phyloP scores from a whole-genome alignment of 1,140 invertebrate species.

The Cydia amplana region DNA sequence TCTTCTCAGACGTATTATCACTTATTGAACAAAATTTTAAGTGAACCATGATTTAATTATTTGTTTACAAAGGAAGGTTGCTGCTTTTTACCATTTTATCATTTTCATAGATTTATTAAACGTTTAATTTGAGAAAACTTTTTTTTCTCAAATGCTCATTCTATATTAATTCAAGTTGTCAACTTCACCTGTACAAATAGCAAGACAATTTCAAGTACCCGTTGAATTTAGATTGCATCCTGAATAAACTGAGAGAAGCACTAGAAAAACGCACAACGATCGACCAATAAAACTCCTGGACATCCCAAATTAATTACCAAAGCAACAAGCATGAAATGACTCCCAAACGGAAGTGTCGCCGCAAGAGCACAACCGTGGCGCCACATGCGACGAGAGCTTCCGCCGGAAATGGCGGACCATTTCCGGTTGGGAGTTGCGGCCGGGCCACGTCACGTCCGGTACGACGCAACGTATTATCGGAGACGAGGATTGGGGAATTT shows the following conservation, averaged over 20 bases:
- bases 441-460: slow-evolving; percentile 16
- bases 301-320: slow-evolving; percentile 16
- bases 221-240: too few relatives aligned
- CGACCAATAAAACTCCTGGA: neutral
- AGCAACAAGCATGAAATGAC: slow-evolving; percentile 30
- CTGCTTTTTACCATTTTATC: too few relatives aligned
- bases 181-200: too few relatives aligned
- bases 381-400: slow-evolving; percentile 24
- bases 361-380: slow-evolving; percentile 19
- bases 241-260: neutral
- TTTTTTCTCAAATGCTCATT: too few relatives aligned
- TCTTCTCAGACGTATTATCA: too few relatives aligned
- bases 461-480: neutral
- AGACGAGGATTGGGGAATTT: slow-evolving; percentile 11
- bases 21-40: too few relatives aligned
- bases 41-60: too few relatives aligned
- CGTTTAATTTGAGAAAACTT: too few relatives aligned
- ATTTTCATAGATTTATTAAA: too few relatives aligned
- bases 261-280: neutral
- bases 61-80: too few relatives aligned
- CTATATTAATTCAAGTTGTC: too few relatives aligned
- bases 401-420: slow-evolving; percentile 24
- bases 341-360: slow-evolving; percentile 20
- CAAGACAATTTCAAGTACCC: too few relatives aligned
- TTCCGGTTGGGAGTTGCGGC: slow-evolving; percentile 21